A percentile compares a stretch with the other conserved stretches of the same genome.
Conservation (phyloP, 2,888 invertebrate genomes). For the Idaea biselata region DNA sequence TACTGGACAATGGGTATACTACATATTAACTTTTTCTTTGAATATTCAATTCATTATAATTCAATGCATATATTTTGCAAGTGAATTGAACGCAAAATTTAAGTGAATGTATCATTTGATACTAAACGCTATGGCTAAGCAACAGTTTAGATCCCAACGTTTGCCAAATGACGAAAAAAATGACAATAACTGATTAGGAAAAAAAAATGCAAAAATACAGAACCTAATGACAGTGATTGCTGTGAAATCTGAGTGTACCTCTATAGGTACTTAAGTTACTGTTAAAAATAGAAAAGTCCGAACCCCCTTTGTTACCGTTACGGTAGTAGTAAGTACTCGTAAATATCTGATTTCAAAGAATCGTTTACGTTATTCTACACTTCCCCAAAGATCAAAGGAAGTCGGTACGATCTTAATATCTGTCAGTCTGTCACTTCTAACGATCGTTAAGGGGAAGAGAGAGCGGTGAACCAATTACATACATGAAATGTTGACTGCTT, state of each 20-base stretch:
- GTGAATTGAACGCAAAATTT: too few relatives aligned
- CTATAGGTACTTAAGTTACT: not conserved
- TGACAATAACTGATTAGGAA: too few relatives aligned
- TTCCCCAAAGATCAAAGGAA: not conserved
- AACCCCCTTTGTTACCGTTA: not conserved
- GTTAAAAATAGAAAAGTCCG: not conserved
- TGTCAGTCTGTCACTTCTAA: not conserved
- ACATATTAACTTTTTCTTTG: too few relatives aligned
- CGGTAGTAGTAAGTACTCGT: not conserved
- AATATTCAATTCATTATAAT: too few relatives aligned
- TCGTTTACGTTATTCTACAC: not conserved
- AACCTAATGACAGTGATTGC: not conserved
- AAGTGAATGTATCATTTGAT: too few relatives aligned
- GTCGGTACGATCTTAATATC: not conserved
- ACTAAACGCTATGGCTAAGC: too few relatives aligned
- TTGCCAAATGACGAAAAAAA: too few relatives aligned
- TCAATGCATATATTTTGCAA: too few relatives aligned
- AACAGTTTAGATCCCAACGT: too few relatives aligned
- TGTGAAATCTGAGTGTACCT: not conserved
- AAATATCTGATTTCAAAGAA: constrained; percentile 1
- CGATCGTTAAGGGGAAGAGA: not conserved
- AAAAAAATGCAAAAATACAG: too few relatives aligned
- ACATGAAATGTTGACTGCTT: not conserved
- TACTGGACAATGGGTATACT: too few relatives aligned
- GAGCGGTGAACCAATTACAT: constrained; percentile 1